Conservation (phyloP, 2,113 vertebrate species). For the Gallinago paraguaiae region DNA sequence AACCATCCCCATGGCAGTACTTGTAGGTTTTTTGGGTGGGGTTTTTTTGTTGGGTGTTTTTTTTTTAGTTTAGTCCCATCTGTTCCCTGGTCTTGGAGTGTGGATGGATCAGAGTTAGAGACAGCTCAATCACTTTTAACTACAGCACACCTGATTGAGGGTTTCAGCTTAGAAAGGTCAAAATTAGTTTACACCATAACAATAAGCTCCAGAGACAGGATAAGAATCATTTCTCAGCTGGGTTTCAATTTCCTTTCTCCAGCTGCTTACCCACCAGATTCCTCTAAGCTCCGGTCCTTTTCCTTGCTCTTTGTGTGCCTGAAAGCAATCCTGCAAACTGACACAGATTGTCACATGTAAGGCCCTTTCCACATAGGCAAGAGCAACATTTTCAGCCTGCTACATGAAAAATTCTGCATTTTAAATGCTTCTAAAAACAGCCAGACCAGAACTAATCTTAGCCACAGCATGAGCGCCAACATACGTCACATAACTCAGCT, state of each 20-base stretch:
- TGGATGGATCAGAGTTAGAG: neutral
- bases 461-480: neutral
- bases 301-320: neutral
- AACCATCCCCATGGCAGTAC: neutral
- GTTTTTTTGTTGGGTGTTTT: neutral
- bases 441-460: slow-evolving; percentile 37
- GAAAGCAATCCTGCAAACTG: neutral
- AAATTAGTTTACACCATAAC: neutral
- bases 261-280: neutral
- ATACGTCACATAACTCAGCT: slow-evolving; percentile 28
- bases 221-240: neutral
- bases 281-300: neutral
- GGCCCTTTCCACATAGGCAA: neutral
- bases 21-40: neutral
- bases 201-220: neutral
- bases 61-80: neutral
- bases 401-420: slow-evolving; percentile 8
- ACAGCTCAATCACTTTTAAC: neutral
- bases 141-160: rapidly evolving
- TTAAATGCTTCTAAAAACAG: slow-evolving; percentile 48
- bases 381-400: neutral
- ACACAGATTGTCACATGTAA: neutral
- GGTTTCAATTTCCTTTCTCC: neutral
- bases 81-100: neutral
- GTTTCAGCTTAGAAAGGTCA: neutral